Evolutionary conservation across 2,888 invertebrate genomes (phyloP), one percentile per base, ranked within the genome.

Genomic region (Eupeodes latifasciatus): DNA sequence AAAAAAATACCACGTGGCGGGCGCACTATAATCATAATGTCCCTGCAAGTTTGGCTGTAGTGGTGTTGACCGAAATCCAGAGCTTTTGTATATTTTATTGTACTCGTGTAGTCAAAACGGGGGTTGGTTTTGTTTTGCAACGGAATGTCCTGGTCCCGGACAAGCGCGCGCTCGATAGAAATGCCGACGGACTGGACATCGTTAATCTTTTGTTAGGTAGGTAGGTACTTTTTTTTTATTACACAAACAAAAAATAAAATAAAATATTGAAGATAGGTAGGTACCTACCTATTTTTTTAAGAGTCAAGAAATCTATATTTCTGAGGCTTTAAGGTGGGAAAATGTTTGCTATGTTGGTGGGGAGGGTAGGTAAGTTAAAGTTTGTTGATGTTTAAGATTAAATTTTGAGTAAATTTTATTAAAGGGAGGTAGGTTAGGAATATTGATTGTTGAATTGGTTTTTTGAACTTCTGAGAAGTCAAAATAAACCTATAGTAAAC

Each of bases 131-230:
- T 44, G 40, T 57, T 55, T 27, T 64, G 66, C 62, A 57, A 34
- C 49, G 74, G 74, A 82, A 82, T 78, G 74, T 78, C 47, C 27
- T 59, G 49, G 74, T 78, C 47, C 27, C 66, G 49, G 47, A 66
- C 59, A 44, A 77, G 69, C 74, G 72, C 47, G 57, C 55, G 72
- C 47, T 49, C 55, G 44, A 77, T 80, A 40, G 47, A 87, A 88
- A 81, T 84, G 77, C 87, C 87, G 87, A 88, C 87, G 84, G 87
- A 84, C 87, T 88, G 84, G 87, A 81, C 84, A 88, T 49, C 69
- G 81, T 88, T 77, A 88, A 84, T 88, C 76, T 67, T 87, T 71
- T 71, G 19, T 59, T 59, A 47, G 47, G 47, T 47, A 47, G 47
- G 12, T n/a, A 10, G 4, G 4, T 40, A 40, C 40, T 67, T 78